Conservation (phyloP, 2,797 vertebrate species). For the Cheirogaleus major region DNA sequence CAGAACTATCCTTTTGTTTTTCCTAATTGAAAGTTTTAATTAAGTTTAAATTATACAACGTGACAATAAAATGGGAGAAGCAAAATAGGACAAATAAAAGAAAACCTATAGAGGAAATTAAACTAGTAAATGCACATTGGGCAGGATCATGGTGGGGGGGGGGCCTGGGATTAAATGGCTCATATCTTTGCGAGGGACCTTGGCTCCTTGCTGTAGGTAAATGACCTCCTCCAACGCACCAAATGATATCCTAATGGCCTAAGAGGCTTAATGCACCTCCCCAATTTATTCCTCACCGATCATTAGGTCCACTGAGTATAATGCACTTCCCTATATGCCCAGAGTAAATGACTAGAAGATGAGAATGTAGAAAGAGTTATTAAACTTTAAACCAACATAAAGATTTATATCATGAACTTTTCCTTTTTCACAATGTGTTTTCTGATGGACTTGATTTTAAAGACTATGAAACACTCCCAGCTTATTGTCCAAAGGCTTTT, state of each 20-base stretch:
- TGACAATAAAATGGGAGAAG: conserved; percentile 69
- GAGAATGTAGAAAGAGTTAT: conserved; percentile 67
- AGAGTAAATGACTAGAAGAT: conserved; percentile 63
- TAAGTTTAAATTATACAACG: conserved; percentile 73
- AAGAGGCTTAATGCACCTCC: conserved; percentile 58
- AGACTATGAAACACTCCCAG: conserved; percentile 46
- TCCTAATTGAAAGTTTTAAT: conserved; percentile 75
- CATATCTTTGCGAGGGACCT: conserved; percentile 49
- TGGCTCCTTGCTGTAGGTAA: conserved; percentile 69
- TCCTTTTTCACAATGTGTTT: conserved; percentile 57
- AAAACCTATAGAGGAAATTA: conserved; percentile 71
- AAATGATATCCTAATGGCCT: conserved; percentile 69
- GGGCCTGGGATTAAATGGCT: conserved; percentile 62
- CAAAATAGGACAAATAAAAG: conserved; percentile 70
- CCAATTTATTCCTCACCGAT: conserved; percentile 38
- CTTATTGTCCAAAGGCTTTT: conserved; percentile 63
- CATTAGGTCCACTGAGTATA: conserved; percentile 37
- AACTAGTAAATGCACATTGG: conserved; percentile 59
- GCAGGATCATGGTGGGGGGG: conserved; percentile 37
- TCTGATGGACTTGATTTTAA: conserved; percentile 54
- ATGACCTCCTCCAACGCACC: conserved; percentile 59
- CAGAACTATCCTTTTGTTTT: neutral
- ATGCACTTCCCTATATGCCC: conserved; percentile 6
- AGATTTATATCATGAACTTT: conserved; percentile 62
- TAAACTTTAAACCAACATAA: conserved; percentile 71